phyloP scores from a whole-genome alignment of 2,888 invertebrate genomes.

The Lysandra coridon region DNA sequence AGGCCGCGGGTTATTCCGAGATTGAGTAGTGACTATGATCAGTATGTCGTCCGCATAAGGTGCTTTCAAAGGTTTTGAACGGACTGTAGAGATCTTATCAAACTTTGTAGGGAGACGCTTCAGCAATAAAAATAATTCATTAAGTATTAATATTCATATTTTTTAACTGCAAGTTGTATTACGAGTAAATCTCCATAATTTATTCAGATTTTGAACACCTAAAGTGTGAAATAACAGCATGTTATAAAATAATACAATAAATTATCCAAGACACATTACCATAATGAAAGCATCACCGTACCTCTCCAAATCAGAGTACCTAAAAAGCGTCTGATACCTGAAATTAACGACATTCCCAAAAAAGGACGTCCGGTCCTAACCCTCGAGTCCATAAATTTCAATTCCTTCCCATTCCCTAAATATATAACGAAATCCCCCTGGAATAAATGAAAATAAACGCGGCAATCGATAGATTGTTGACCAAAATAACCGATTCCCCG shows the following conservation, averaged over 20 bases:
- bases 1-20: background rate
- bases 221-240: background rate
- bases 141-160: background rate
- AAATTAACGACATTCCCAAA: constrained; percentile 6
- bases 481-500: constrained; percentile 25
- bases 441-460: constrained; percentile 18
- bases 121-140: background rate
- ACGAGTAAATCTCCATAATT: background rate
- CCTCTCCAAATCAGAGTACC: background rate
- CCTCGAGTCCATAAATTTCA: constrained; percentile 23
- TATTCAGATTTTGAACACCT: background rate
- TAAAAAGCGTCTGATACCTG: background rate
- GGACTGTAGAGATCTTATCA: background rate
- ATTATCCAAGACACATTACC: background rate
- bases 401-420: background rate
- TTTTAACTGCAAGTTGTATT: background rate
- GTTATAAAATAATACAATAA: background rate
- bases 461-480: constrained; percentile 23
- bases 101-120: background rate
- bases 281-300: background rate
- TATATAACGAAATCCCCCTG: constrained; percentile 16
- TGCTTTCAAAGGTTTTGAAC: background rate
- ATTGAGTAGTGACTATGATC: background rate
- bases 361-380: background rate
- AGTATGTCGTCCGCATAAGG: background rate